phyloP scores from a whole-genome alignment of 2,888 invertebrate genomes.

The Dione vanillae region DNA sequence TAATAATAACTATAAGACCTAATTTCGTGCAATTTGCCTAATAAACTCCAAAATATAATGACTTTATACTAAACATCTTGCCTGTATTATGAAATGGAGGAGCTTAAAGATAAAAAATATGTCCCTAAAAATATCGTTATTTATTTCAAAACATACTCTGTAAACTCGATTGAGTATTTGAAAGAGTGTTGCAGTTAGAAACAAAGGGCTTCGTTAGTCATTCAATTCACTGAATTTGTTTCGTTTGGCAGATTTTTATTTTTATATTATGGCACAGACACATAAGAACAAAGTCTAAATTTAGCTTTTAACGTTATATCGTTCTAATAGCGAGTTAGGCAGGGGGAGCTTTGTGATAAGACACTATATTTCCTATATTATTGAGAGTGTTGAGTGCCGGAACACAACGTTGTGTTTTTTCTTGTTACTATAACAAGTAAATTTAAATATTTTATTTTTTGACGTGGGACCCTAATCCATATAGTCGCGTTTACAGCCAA shows the following conservation, averaged over 20 bases:
- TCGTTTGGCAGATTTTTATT: conserved; percentile 3
- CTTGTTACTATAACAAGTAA: too few species aligned
- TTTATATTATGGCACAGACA: not conserved
- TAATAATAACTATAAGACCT: too few species aligned
- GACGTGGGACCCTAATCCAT: too few species aligned
- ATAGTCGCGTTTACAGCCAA: too few species aligned
- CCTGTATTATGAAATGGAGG: not conserved
- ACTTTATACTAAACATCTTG: not conserved
- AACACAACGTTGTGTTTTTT: too few species aligned
- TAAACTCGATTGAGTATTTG: conserved; percentile 16
- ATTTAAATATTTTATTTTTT: too few species aligned
- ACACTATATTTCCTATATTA: too few species aligned
- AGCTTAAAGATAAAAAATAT: not conserved
- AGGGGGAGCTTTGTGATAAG: too few species aligned
- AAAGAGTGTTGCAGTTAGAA: conserved; percentile 21
- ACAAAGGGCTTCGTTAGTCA: conserved; percentile 35
- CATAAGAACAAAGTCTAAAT: not conserved
- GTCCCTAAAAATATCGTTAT: not conserved
- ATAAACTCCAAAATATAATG: not conserved
- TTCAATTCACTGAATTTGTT: conserved; percentile 13
- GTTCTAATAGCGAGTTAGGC: too few species aligned
- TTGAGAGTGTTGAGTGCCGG: too few species aligned
- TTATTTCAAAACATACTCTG: not conserved
- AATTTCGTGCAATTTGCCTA: too few species aligned
- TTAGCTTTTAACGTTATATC: not conserved